These are phyloP conservation scores for Pantelozetes paolii DNA, from an alignment of 2,888 invertebrate genomes.

Conservation along the genomic window DNA sequence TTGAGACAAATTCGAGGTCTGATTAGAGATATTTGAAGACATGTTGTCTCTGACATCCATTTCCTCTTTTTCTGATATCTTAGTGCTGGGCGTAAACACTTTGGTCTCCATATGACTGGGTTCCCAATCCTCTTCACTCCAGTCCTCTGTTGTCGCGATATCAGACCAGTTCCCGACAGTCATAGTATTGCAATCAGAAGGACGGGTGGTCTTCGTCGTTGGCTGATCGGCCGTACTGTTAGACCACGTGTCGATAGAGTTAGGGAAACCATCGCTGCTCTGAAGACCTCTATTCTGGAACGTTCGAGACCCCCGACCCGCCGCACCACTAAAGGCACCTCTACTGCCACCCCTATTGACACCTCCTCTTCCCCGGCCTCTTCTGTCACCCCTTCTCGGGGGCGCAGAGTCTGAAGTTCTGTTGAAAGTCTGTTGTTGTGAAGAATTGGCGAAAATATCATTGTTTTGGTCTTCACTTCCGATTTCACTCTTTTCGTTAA, in stretches of 20 bases:
- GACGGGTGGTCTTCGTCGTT: constrained; percentile 50
- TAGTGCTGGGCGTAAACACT: constrained; percentile 71
- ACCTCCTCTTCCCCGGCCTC: constrained; percentile 37
- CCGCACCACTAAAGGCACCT: constrained; percentile 51
- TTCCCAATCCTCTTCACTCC: constrained; percentile 91
- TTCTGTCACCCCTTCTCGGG: constrained; percentile 9
- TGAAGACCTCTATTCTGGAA: constrained; percentile 44
- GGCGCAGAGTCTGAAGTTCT: neutral
- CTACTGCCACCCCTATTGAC: constrained; percentile 15
- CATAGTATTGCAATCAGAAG: constrained; percentile 49
- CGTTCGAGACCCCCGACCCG: constrained; percentile 51
- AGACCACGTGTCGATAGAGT: constrained; percentile 60
- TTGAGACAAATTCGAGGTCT: constrained; percentile 22
- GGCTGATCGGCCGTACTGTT: constrained; percentile 54
- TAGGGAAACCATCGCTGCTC: constrained; percentile 51
- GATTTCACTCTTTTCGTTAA: neutral
- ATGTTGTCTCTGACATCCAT: neutral
- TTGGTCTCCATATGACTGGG: constrained; percentile 90
- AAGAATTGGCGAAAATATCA: neutral
- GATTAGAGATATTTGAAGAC: constrained; percentile 5
- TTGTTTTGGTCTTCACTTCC: constrained; percentile 23
- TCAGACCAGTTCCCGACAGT: constrained; percentile 55
- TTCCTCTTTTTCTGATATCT: constrained; percentile 42
- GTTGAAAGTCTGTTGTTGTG: neutral
- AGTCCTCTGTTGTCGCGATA: constrained; percentile 66